A percentile compares a stretch with the other conserved stretches of the same genome.
phyloP scores from a whole-genome alignment of 2,888 invertebrate species.

The Julus scandinavius region DNA sequence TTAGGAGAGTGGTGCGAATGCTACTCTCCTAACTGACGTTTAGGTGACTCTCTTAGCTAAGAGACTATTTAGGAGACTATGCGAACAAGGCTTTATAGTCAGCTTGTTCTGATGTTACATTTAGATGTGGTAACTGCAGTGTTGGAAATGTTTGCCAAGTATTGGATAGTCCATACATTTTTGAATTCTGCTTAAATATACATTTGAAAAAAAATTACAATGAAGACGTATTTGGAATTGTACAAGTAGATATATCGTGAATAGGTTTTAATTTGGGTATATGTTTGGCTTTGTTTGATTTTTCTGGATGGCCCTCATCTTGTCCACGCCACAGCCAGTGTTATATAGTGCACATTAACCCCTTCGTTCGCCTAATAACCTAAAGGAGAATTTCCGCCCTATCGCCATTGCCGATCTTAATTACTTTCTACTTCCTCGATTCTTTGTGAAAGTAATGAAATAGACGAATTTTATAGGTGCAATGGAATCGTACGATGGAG shows the following conservation, averaged over 20 bases:
- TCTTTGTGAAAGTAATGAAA: conserved; percentile 45
- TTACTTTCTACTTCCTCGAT: conserved; percentile 49
- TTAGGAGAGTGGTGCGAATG: too few relatives aligned
- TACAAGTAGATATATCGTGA: neutral
- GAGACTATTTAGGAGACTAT: too few relatives aligned
- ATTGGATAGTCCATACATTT: too few relatives aligned
- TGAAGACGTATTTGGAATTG: too few relatives aligned
- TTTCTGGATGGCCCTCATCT: neutral
- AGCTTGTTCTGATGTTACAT: too few relatives aligned
- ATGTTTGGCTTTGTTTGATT: neutral
- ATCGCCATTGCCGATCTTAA: conserved; percentile 49
- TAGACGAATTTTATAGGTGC: conserved; percentile 46
- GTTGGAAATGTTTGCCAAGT: too few relatives aligned
- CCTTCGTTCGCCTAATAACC: conserved; percentile 47
- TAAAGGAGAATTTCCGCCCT: conserved; percentile 49
- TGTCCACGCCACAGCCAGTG: neutral
- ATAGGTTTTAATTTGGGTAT: neutral
- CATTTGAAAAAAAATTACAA: too few relatives aligned
- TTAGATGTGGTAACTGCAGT: too few relatives aligned
- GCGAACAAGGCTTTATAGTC: too few relatives aligned
- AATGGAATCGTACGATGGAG: neutral
- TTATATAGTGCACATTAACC: neutral
- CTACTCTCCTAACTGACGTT: too few relatives aligned
- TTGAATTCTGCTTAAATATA: too few relatives aligned
- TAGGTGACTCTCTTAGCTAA: too few relatives aligned